These are phyloP conservation scores for Drosophila subobscura DNA, from an alignment of 1,140 invertebrate genomes.

Conservation along the genomic window DNA sequence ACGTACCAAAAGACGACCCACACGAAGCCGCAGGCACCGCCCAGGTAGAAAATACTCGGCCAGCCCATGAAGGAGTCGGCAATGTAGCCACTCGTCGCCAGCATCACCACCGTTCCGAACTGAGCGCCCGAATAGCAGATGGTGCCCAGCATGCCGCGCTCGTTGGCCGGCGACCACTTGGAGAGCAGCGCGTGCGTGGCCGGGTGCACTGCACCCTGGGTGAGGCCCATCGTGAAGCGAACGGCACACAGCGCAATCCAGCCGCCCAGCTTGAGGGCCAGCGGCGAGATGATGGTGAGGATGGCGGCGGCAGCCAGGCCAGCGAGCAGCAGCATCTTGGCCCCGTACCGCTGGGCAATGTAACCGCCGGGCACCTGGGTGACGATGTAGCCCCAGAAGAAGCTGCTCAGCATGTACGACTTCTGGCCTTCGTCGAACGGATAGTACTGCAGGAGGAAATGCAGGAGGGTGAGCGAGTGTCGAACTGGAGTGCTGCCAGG, in stretches of 20 bases:
- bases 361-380: constrained; percentile 78
- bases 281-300: constrained; percentile 84
- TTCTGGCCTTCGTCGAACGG: constrained; percentile 41
- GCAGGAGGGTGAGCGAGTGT: not conserved
- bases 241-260: constrained; percentile 85
- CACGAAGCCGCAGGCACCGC: constrained; percentile 87
- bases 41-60: constrained; percentile 91
- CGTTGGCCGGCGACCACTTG: constrained; percentile 89
- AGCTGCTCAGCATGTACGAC: constrained; percentile 85
- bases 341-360: constrained; percentile 84
- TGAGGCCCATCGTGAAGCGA: constrained; percentile 90
- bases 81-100: constrained; percentile 87
- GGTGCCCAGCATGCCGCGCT: constrained; percentile 86
- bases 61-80: constrained; percentile 88
- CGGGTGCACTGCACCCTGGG: constrained; percentile 92
- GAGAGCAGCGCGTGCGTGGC: constrained; percentile 91
- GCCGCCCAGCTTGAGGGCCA: constrained; percentile 83
- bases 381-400: constrained; percentile 85
- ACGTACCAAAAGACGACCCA: constrained; percentile 88
- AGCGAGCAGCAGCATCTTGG: constrained; percentile 84
- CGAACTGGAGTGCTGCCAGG: too few relatives aligned
- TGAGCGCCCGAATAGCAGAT: constrained; percentile 88
- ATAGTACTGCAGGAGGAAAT: constrained; percentile 30
- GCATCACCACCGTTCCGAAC: constrained; percentile 90
- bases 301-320: constrained; percentile 81